Base-by-base conservation (phyloP, 2,113 vertebrate species). In the Caretta caretta region DNA sequence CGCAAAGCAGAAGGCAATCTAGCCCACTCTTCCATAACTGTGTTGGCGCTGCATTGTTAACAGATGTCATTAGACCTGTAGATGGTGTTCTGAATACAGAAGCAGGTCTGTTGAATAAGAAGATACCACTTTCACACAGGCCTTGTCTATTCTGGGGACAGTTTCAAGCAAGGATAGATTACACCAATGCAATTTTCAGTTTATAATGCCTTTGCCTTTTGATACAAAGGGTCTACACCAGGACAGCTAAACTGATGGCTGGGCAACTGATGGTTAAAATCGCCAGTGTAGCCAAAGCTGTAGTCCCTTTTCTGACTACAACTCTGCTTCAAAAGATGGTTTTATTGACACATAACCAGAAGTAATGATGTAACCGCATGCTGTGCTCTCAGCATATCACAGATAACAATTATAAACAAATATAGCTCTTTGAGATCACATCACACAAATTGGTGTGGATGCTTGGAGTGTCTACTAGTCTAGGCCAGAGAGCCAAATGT, bases 331-430 rank as follows among this genome's bases (percentile, higher is more conserved):
- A 48, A 59, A 83, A 48, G 50, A 56, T 81, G 79, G 38, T 89
- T 87, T 93, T 90, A 0, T 78, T 93, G 88, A 72, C 13, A 49
- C 53, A 59, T 35, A 22, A 29, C 51, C 69, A 42, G 49, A 81
- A 82, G 49, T 82, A 86, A 83, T 80, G 84, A 12, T 87, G 82
- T 38, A 84, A 75, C 57, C 54, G 82, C 5, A 38, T 0, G 0
- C 35, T 90, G n/a, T 88, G 83, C 69, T 5, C 88, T 89, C 89
- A 79, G 83, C 72, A 2, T 85, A 46, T 83, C 96, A 53, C 93
- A 91, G 95, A 91, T 92, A 80, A 95, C 93, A 75, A 49, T 95
- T 89, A 50, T 0, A 35, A 95, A 91, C 95, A 97, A 97, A 97
- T 96, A 97, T 93, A 97, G 96, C 95, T 95, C 50, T 94, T 93